Base-by-base conservation (phyloP, 2,113 vertebrate genomes). In the Cynocephalus volans region DNA sequence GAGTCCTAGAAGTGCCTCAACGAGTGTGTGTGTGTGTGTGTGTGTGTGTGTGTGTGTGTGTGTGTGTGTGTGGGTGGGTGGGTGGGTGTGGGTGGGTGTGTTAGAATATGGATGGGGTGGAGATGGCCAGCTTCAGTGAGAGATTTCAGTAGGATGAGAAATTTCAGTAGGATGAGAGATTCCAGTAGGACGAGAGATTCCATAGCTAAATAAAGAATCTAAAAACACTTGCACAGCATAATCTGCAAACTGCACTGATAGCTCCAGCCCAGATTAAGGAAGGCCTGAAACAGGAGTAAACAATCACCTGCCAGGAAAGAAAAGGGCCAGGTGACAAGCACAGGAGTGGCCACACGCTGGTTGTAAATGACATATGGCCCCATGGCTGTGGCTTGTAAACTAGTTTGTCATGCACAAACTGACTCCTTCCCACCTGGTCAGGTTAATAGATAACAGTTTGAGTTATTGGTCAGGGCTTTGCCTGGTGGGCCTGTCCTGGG, bases 371-470 rank as follows among this genome's bases (percentile, higher is more conserved):
- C 54, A 73, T 8, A 11, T 36, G 77, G 33, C 54, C 45, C 23
- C 4, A 14, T 5, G 33, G 33, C 15, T 62, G n/a, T 31, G 26
- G 65, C 80, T 62, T 81, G 1, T 70, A 52, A 75, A 86, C 60
- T 33, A n/a, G 62, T 1, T 14, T 48, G 64, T 65, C 54, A 45
- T 19, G 23, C 45, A 50, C 41, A 83, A 18, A 45, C 26, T 26
- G 41, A 33, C 88, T 84, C 52, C 33, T 33, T 67, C 2, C 18
- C 41, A 56, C 28, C 69, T 67, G 50, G 36, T 26, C 58, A 56
- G 48, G 65, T 93, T 88, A 86, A 94, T 88, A 50, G 28, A 54
- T 95, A 81, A 85, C 18, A 64, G 26, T 45, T 45, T 28, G 72
- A 23, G 56, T 65, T 75, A 58, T 95, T 8, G 0, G 33, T 28